phyloP scores from a whole-genome alignment of 2,113 vertebrate genomes.

The Stegostoma tigrinum region DNA sequence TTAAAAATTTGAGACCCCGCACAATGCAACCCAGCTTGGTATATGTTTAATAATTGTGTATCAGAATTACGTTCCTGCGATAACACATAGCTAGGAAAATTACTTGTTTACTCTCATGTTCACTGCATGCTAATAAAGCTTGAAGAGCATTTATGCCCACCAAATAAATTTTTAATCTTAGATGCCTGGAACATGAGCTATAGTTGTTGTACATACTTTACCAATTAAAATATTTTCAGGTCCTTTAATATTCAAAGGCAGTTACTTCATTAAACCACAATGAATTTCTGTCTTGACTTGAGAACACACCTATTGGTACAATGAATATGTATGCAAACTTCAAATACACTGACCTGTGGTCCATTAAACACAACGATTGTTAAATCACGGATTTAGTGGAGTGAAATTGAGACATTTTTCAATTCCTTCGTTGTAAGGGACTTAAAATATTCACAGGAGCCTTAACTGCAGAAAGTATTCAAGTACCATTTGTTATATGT shows the following conservation, averaged over 20 bases:
- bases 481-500: background rate
- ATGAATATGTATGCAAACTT: background rate
- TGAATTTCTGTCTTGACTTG: background rate
- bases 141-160: background rate
- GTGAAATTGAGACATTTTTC: background rate
- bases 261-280: background rate
- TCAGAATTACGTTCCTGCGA: background rate
- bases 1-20: background rate
- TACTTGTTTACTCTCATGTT: background rate
- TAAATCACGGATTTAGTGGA: background rate
- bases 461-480: background rate
- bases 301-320: background rate
- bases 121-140: background rate
- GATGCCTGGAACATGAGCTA: slow-evolving; percentile 3
- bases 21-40: background rate
- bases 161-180: background rate
- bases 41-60: background rate
- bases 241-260: background rate
- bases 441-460: background rate
- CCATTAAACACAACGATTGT: background rate
- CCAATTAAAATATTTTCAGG: background rate
- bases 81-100: background rate
- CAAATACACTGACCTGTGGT: background rate
- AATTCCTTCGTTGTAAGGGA: background rate
- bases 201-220: background rate